Conservation (phyloP, 2,797 vertebrate species). For the Amazona finschi region DNA sequence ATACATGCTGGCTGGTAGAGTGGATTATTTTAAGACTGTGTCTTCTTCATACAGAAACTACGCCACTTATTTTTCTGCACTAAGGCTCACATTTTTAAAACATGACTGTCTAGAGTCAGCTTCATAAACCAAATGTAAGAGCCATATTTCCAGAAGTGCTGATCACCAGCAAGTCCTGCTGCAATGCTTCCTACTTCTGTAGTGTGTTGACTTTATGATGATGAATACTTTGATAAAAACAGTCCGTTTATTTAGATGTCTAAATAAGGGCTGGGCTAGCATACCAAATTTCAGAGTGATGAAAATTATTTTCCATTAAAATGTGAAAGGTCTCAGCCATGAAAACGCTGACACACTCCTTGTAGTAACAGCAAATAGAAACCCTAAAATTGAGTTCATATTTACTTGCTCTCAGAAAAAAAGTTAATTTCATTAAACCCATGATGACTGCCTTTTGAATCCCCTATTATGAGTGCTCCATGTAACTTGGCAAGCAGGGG, state of each 20-base stretch:
- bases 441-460: not conserved
- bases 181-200: not conserved
- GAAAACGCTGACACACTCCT: not conserved
- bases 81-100: not conserved
- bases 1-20: not conserved
- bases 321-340: not conserved
- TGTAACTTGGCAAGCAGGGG: not conserved
- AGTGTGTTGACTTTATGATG: not conserved
- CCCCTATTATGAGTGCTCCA: not conserved
- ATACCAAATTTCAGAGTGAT: not conserved
- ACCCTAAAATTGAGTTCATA: not conserved
- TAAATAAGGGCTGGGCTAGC: not conserved
- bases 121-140: not conserved
- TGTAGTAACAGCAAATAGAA: not conserved
- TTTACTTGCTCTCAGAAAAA: not conserved
- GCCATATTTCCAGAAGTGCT: not conserved
- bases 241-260: not conserved
- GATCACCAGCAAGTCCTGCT: not conserved
- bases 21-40: not conserved
- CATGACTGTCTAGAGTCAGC: not conserved
- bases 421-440: not conserved
- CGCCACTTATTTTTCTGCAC: not conserved
- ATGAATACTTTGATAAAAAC: not conserved
- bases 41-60: not conserved
- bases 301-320: slow-evolving; percentile 28